Evolutionary conservation across 2,888 invertebrate genomes (phyloP).

Genomic region (Prostheceraeus crozeri): DNA sequence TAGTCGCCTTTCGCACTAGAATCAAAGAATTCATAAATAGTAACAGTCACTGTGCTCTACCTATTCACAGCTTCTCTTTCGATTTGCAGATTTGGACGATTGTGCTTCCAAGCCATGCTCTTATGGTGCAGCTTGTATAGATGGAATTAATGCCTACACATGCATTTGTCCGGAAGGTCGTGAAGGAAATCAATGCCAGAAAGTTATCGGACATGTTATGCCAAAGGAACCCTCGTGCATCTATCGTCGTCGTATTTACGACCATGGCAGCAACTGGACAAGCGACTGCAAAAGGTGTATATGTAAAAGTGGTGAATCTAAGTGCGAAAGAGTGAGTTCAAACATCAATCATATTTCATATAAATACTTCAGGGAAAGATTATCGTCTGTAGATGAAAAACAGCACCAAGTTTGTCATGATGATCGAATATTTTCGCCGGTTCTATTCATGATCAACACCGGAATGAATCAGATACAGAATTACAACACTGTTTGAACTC

Average conservation of each 20-base stretch:
- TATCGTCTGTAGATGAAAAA: too few relatives aligned
- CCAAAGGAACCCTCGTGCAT: constrained; percentile 35
- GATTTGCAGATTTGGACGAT: constrained; percentile 65
- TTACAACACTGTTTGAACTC: too few relatives aligned
- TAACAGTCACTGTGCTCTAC: not conserved
- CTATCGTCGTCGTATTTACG: constrained; percentile 16
- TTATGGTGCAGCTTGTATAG: constrained; percentile 70
- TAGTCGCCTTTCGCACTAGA: too few relatives aligned
- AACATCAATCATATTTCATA: too few relatives aligned
- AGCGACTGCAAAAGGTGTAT: constrained; percentile 28
- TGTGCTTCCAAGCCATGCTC: constrained; percentile 71
- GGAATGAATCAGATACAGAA: too few relatives aligned
- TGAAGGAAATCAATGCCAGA: constrained; percentile 23
- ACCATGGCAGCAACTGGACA: constrained; percentile 25
- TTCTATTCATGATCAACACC: too few relatives aligned
- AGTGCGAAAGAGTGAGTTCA: too few relatives aligned
- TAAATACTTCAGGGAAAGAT: too few relatives aligned
- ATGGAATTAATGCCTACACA: constrained; percentile 68
- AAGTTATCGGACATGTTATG: not conserved
- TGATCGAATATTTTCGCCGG: too few relatives aligned
- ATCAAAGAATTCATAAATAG: not conserved
- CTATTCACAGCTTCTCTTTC: too few relatives aligned
- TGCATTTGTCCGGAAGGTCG: constrained; percentile 56
- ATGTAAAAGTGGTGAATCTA: constrained; percentile 30
- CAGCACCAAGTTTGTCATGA: too few relatives aligned